Percentiles rank a stretch among this genome's conserved stretches.
Evolutionary conservation across 37 sponge, comb jelly and placozoan genomes (phyloP).

Genomic region (Ianthella basta): DNA sequence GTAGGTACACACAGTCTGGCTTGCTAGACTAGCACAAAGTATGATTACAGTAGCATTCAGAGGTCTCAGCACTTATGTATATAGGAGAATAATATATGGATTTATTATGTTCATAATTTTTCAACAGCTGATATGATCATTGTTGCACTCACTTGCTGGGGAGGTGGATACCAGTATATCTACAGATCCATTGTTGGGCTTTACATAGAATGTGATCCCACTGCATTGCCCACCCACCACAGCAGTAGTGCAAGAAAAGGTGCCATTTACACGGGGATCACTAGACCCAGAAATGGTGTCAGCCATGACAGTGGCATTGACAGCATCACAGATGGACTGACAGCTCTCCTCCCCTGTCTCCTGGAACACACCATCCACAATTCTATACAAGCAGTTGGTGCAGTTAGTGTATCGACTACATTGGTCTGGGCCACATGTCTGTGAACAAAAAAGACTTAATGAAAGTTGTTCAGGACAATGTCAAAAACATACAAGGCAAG

Average conservation of each 20-base stretch:
- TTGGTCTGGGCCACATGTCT: constrained; percentile 9
- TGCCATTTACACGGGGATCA: background rate
- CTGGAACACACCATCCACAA: background rate
- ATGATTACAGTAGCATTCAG: no score
- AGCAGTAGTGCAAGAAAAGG: background rate
- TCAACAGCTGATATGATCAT: no score
- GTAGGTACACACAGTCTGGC: background rate
- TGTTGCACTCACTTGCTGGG: background rate
- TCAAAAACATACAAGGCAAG: background rate
- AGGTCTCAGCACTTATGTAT: no score
- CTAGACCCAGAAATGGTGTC: background rate
- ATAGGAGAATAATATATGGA: no score
- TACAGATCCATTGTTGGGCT: background rate
- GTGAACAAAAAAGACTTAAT: background rate
- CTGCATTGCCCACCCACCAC: background rate
- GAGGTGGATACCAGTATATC: background rate
- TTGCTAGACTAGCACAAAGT: no score
- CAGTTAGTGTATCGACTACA: background rate
- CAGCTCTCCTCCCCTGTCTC: background rate
- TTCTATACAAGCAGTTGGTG: background rate
- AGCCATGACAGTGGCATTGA: background rate
- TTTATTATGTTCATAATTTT: no score
- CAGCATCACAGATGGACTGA: background rate
- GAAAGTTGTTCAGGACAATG: background rate
- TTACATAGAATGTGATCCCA: background rate